A percentile compares a stretch with the other conserved stretches of the same genome.
Evolutionary conservation across 2,888 invertebrate genomes (phyloP).

Genomic region (Drosophila affinis): DNA sequence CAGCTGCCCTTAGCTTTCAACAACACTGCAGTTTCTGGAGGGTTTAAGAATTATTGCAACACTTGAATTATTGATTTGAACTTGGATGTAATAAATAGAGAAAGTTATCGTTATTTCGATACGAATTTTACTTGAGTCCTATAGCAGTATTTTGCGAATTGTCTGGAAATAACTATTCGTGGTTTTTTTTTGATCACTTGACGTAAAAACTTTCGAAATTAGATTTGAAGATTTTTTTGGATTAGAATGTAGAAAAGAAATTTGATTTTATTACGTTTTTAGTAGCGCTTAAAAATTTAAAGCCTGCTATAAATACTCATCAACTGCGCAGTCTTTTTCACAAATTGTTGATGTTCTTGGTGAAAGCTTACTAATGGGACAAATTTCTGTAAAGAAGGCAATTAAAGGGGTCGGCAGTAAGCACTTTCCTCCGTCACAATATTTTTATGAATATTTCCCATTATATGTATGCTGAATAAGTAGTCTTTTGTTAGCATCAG

Average conservation of each 20-base stretch:
- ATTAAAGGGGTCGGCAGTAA: constrained; percentile 27
- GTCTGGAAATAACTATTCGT: constrained; percentile 21
- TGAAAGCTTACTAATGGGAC: constrained; percentile 25
- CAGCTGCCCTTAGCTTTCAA: not conserved
- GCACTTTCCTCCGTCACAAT: not conserved
- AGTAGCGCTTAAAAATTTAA: constrained; percentile 1
- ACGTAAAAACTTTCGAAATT: constrained; percentile 19
- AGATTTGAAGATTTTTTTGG: constrained; percentile 23
- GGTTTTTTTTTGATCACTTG: constrained; percentile 36
- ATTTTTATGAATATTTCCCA: constrained; percentile 1
- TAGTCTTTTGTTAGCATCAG: constrained; percentile 12
- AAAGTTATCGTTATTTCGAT: too few species aligned
- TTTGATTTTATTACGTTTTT: not conserved
- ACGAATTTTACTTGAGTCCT: not conserved
- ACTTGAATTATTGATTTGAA: constrained; percentile 13
- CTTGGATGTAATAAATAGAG: not conserved
- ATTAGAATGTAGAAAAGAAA: constrained; percentile 15
- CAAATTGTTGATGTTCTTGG: constrained; percentile 15
- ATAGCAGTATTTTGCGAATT: too few species aligned
- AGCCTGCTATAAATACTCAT: constrained; percentile 24
- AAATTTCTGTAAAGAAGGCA: constrained; percentile 21
- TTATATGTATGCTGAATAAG: not conserved
- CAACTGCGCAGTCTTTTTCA: constrained; percentile 23
- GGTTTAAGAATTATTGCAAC: constrained; percentile 10
- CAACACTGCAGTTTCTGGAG: constrained; percentile 15